A percentile compares a stretch with the other conserved stretches of the same genome.
Evolutionary conservation across 2,888 invertebrate species (phyloP).

Genomic region (Trypoxylon attenuatum): DNA sequence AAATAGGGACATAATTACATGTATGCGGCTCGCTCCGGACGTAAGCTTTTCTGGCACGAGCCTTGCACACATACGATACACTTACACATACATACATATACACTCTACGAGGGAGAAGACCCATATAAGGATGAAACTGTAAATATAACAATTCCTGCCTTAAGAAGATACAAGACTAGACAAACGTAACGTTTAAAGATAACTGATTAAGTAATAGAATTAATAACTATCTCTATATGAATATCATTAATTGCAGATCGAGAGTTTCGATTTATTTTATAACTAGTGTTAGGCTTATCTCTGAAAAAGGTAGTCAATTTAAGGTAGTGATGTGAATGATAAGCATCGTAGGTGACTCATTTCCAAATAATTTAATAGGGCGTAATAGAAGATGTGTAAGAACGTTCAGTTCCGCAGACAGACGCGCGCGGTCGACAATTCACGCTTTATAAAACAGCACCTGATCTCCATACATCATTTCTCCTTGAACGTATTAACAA

Average conservation of each 20-base stretch:
- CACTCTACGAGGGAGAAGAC: conserved; percentile 9
- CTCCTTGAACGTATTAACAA: conserved; percentile 16
- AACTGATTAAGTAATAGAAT: conserved; percentile 57
- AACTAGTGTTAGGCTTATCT: conserved; percentile 56
- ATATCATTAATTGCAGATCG: conserved; percentile 53
- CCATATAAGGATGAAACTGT: conserved; percentile 53
- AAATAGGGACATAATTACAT: conserved; percentile 44
- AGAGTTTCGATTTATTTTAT: conserved; percentile 62
- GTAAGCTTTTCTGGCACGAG: conserved; percentile 17
- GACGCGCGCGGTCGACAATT: conserved; percentile 1
- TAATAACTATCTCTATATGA: conserved; percentile 56
- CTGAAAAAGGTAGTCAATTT: conserved; percentile 63
- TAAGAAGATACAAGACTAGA: conserved; percentile 72
- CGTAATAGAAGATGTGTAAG: conserved; percentile 20
- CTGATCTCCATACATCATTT: conserved; percentile 38
- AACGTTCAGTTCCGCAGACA: conserved; percentile 15
- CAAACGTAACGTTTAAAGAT: conserved; percentile 58
- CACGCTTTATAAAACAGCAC: conserved; percentile 26
- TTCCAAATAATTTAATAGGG: conserved; percentile 28
- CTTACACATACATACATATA: too few relatives aligned
- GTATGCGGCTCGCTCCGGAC: conserved; percentile 37
- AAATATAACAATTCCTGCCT: conserved; percentile 72
- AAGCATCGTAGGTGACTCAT: conserved; percentile 36
- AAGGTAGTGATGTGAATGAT: conserved; percentile 49
- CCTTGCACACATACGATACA: conserved; percentile 35